These are phyloP conservation scores for Drepana falcataria DNA, from an alignment of 2,888 invertebrate genomes.

Conservation along the genomic window DNA sequence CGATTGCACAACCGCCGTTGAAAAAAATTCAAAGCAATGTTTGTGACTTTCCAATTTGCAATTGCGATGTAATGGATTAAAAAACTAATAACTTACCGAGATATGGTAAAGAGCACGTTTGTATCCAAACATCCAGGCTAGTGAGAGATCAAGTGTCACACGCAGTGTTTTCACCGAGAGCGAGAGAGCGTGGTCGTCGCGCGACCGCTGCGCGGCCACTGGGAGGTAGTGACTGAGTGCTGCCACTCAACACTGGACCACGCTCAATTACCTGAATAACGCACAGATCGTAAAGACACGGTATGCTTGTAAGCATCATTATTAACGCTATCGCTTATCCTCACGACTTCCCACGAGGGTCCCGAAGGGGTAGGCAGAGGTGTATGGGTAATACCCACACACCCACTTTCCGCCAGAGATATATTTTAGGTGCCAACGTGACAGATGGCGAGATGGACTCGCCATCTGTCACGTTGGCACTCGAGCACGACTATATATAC, in stretches of 20 bases:
- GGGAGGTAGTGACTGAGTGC: slow-evolving; percentile 12
- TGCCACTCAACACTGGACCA: not conserved
- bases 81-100: not conserved
- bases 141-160: slow-evolving; percentile 21
- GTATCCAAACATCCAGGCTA: not conserved
- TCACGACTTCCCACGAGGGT: no score
- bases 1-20: not conserved
- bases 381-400: no score
- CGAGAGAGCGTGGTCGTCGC: slow-evolving; percentile 44
- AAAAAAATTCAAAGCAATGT: not conserved
- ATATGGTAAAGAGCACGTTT: not conserved
- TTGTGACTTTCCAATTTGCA: not conserved
- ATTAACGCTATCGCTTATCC: not conserved
- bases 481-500: no score
- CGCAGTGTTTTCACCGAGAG: slow-evolving; percentile 28
- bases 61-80: not conserved
- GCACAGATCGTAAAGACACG: not conserved
- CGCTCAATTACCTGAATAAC: not conserved
- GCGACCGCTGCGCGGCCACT: slow-evolving; percentile 46
- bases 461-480: no score
- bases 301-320: not conserved
- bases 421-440: no score
- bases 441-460: no score
- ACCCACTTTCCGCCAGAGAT: no score
- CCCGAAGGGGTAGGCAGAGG: no score